phyloP scores from a whole-genome alignment of 2,888 invertebrate genomes.

The Pristionchus japonicus region DNA sequence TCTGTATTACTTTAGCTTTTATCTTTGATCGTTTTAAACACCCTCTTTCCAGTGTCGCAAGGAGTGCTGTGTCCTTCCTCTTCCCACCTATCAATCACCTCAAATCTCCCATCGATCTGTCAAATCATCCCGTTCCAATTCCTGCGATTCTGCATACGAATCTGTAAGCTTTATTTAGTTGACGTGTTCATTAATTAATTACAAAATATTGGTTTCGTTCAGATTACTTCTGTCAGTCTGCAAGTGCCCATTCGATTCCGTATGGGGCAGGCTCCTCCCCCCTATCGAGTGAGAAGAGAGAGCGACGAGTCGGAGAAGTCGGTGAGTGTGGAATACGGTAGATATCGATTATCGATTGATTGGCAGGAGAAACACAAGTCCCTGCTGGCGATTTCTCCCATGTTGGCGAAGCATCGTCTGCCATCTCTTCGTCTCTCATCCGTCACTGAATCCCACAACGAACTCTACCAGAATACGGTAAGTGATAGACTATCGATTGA shows the following conservation, averaged over 20 bases:
- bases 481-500: background rate
- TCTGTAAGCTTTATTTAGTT: background rate
- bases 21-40: background rate
- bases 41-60: background rate
- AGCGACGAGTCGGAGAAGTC: background rate
- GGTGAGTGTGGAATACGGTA: background rate
- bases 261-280: conserved; percentile 22
- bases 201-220: background rate
- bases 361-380: background rate
- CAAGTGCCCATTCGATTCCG: conserved; percentile 23
- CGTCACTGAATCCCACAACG: conserved; percentile 28
- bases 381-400: background rate
- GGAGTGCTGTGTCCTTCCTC: conserved; percentile 24
- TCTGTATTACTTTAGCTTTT: background rate
- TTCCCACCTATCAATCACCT: conserved; percentile 32
- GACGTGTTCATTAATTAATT: background rate
- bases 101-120: background rate
- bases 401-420: background rate
- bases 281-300: background rate
- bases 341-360: background rate
- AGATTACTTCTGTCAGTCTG: background rate
- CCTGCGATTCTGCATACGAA: background rate
- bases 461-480: conserved; percentile 35
- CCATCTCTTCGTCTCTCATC: conserved; percentile 17
- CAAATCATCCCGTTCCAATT: background rate